Conservation (phyloP, 2,888 invertebrate species). For the Calameuta pallipes region DNA sequence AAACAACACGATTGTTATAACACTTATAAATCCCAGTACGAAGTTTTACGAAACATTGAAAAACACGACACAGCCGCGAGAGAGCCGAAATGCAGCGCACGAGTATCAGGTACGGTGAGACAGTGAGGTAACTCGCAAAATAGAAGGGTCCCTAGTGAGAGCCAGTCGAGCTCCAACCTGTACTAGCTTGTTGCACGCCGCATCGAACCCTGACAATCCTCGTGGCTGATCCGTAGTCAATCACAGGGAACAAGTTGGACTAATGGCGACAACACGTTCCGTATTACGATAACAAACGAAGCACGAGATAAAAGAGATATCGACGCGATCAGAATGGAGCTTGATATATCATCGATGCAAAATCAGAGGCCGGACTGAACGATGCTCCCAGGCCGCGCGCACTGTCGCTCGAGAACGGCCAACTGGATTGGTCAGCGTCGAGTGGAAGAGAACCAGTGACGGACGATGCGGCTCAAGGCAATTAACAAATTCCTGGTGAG, state of each 20-base stretch:
- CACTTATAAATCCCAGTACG: neutral
- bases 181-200: neutral
- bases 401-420: neutral
- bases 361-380: neutral
- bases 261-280: neutral
- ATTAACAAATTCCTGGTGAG: neutral
- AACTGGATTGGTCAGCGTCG: constrained; percentile 1
- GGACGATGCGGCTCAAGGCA: neutral
- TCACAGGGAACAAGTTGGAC: neutral
- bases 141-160: neutral
- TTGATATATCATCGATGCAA: neutral
- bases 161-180: neutral
- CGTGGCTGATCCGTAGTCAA: neutral
- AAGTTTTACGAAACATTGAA: neutral
- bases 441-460: neutral
- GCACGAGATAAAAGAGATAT: neutral
- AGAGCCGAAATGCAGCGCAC: neutral
- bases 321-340: neutral
- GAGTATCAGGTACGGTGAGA: neutral
- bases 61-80: neutral
- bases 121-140: neutral
- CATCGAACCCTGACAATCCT: neutral
- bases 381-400: neutral
- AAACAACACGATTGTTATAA: neutral
- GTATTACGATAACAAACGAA: neutral